Percentiles rank a stretch among this genome's conserved stretches.
These are phyloP conservation scores for Drosophila lacicola DNA, from an alignment of 2,888 invertebrate species.

Conservation along the genomic window DNA sequence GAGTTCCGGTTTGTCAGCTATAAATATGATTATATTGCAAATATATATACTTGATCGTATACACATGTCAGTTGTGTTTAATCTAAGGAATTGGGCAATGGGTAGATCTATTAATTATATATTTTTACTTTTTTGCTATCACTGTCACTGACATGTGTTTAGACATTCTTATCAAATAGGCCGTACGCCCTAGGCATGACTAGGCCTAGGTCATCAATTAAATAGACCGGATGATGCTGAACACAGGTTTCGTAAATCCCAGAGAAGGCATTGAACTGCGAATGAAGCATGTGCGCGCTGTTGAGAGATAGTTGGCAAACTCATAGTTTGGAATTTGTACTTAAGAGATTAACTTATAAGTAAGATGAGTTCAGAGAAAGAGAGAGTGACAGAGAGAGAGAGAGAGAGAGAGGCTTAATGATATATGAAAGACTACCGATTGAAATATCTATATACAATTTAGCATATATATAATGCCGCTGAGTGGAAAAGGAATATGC, in stretches of 20 bases:
- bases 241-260: constrained; percentile 50
- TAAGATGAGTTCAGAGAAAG: constrained; percentile 9
- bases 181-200: constrained; percentile 41
- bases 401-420: neutral
- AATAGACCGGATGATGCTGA: constrained; percentile 51
- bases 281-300: constrained; percentile 48
- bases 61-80: constrained; percentile 14
- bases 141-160: constrained; percentile 20
- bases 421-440: neutral
- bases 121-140: constrained; percentile 1
- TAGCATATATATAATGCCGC: neutral
- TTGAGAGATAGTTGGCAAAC: constrained; percentile 42
- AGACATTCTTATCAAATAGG: constrained; percentile 53
- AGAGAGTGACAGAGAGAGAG: neutral
- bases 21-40: neutral
- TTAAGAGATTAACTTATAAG: constrained; percentile 55
- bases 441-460: neutral
- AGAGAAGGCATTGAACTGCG: constrained; percentile 68
- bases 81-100: constrained; percentile 40
- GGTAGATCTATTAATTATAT: constrained; percentile 3
- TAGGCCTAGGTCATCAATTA: constrained; percentile 58
- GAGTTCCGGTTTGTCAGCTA: constrained; percentile 23
- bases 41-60: constrained; percentile 1
- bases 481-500: neutral
- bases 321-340: constrained; percentile 67